phyloP scores from a whole-genome alignment of 1,140 invertebrate genomes.

The Drosophila lacertosa region DNA sequence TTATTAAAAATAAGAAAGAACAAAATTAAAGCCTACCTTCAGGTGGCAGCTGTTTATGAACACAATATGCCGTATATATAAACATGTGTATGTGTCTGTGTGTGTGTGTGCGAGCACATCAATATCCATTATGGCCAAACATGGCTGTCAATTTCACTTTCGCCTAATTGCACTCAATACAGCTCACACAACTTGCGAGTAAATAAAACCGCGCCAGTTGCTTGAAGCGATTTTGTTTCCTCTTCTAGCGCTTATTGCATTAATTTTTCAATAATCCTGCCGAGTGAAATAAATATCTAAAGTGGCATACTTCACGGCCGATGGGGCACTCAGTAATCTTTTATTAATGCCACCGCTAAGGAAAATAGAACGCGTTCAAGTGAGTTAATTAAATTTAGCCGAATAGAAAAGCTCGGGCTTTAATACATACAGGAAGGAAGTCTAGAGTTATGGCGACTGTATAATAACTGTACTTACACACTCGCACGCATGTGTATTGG shows the following conservation, averaged over 20 bases:
- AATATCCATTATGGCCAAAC: slow-evolving; percentile 57
- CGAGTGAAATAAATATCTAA: slow-evolving; percentile 71
- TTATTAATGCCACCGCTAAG: slow-evolving; percentile 68
- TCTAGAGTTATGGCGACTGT: slow-evolving; percentile 2
- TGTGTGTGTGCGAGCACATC: slow-evolving; percentile 35
- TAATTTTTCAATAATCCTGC: slow-evolving; percentile 78
- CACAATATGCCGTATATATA: slow-evolving; percentile 10
- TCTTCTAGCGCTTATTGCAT: slow-evolving; percentile 60
- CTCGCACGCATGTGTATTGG: slow-evolving; percentile 15
- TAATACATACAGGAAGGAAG: slow-evolving; percentile 38
- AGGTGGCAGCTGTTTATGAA: slow-evolving; percentile 41
- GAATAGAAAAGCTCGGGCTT: slow-evolving; percentile 24
- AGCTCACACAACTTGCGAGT: background rate
- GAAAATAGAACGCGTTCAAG: slow-evolving; percentile 54
- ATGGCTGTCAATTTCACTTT: slow-evolving; percentile 60
- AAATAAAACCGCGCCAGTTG: background rate
- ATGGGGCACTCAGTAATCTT: slow-evolving; percentile 67
- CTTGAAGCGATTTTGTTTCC: slow-evolving; percentile 1
- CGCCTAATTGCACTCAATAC: slow-evolving; percentile 61
- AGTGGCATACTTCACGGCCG: slow-evolving; percentile 65
- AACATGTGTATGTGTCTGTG: slow-evolving; percentile 5
- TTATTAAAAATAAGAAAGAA: slow-evolving; percentile 63
- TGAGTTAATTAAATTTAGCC: slow-evolving; percentile 81
- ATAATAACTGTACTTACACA: slow-evolving; percentile 10
- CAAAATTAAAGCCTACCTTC: slow-evolving; percentile 63